A percentile compares a stretch with the other conserved stretches of the same genome.
These are phyloP conservation scores for Ceratina japonica DNA, from an alignment of 1,140 invertebrate species.

Conservation along the genomic window DNA sequence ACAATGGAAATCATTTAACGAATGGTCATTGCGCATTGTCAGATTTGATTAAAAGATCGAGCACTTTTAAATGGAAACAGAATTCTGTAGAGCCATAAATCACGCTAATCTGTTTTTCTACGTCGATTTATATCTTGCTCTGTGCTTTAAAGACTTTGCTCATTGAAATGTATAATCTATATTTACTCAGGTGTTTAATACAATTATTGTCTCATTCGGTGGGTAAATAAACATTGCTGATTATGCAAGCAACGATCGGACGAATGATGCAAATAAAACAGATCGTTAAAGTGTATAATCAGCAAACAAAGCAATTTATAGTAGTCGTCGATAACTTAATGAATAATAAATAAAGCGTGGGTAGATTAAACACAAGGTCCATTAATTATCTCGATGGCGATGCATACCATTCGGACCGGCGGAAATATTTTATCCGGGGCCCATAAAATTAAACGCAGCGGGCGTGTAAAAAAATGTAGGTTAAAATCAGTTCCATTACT, in stretches of 20 bases:
- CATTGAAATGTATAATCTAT: no score
- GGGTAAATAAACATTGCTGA: no score
- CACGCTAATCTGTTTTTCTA: not conserved
- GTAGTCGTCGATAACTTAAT: no score
- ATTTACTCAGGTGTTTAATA: no score
- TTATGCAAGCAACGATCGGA: no score
- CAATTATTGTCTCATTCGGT: no score
- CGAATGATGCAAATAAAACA: no score
- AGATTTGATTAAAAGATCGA: not conserved
- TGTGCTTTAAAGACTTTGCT: no score
- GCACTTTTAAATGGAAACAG: not conserved
- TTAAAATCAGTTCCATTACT: constrained; percentile 9
- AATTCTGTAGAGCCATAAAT: not conserved
- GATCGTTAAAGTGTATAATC: no score
- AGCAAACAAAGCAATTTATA: no score
- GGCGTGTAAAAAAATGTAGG: not conserved
- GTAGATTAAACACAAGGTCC: not conserved
- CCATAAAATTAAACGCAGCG: not conserved
- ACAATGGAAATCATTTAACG: not conserved
- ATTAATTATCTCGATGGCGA: not conserved
- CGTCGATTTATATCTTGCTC: no score
- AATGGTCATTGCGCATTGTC: not conserved
- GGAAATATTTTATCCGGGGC: not conserved
- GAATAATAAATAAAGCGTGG: no score
- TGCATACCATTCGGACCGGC: not conserved